These are phyloP conservation scores for Calephelis virginiensis DNA, from an alignment of 1,140 invertebrate species.

Conservation along the genomic window DNA sequence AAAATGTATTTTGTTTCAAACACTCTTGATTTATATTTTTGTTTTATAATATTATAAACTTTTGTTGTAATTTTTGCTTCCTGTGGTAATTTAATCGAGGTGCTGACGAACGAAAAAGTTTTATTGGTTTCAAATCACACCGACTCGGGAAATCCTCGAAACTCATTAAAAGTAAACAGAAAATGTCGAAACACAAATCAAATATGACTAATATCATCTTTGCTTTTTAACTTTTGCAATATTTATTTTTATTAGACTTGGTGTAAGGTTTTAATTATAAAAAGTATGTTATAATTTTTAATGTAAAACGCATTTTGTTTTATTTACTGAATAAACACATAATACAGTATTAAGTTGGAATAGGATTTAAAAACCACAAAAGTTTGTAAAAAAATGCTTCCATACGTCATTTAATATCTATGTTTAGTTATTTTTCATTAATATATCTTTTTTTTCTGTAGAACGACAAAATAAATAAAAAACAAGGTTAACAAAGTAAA, in stretches of 20 bases:
- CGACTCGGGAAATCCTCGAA: conserved; percentile 59
- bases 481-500: too few species aligned
- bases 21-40: too few species aligned
- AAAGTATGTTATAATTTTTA: background rate
- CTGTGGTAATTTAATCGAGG: conserved; percentile 37
- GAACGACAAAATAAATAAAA: too few species aligned
- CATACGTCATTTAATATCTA: too few species aligned
- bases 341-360: too few species aligned
- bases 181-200: conserved; percentile 63
- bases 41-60: background rate
- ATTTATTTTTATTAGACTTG: conserved; percentile 23
- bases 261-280: conserved; percentile 11
- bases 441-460: too few species aligned
- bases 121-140: conserved; percentile 70
- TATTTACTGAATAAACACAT: too few species aligned
- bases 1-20: too few species aligned
- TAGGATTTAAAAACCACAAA: too few species aligned
- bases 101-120: conserved; percentile 59
- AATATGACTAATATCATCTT: conserved; percentile 48
- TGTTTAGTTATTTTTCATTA: too few species aligned
- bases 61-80: conserved; percentile 22
- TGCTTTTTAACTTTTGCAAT: conserved; percentile 26
- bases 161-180: conserved; percentile 75
- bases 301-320: too few species aligned
- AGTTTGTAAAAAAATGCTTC: too few species aligned